Base-by-base conservation (phyloP, 2,797 vertebrate genomes). In the Selene dorsalis region DNA sequence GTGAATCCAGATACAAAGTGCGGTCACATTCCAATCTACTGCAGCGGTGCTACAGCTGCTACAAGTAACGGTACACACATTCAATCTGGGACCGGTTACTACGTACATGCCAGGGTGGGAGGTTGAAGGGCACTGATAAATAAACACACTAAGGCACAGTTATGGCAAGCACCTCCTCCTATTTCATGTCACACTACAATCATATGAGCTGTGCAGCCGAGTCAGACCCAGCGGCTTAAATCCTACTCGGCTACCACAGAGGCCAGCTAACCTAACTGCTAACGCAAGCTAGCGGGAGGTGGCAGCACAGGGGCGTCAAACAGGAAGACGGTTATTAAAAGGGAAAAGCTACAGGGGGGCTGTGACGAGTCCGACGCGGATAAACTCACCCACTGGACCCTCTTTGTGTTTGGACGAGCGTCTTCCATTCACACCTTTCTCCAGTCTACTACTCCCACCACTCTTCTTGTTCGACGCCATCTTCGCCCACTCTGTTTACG, bases 401-500 rank as follows among this genome's bases (percentile, higher is more conserved):
- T 95, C 94, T 92, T 90, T 94, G 28, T 83, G 85, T 82, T 88
- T 94, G 24, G 93, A 91, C n/a, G 92, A 93, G 43, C 94, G 94
- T 82, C 92, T 92, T 64, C 94, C 94, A 90, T 93, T 94, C 17
- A 92, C 77, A 66, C 83, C 74, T 76, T 94, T 95, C 41, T 95
- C 94, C 58, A 87, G 47, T 75, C 75, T 90, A 48, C 56, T 85
- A 73, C 64, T 92, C 52, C 87, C 93, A 47, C 82, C 80, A 28
- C 83, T 64, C 82, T 93, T 95, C 87, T 88, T 94, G 14, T 45
- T 85, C 45, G 95, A 93, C 95, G 95, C 95, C 95, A 96, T 96
- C 80, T 95, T 95, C 87, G 62, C 86, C 82, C 79, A 32, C 84
- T 85, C 52, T 88, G 83, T 90, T 91, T 87, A 85, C 79, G 77